Evolutionary conservation across 2,113 vertebrate species (phyloP).

Genomic region (Neopipo cinnamomea): DNA sequence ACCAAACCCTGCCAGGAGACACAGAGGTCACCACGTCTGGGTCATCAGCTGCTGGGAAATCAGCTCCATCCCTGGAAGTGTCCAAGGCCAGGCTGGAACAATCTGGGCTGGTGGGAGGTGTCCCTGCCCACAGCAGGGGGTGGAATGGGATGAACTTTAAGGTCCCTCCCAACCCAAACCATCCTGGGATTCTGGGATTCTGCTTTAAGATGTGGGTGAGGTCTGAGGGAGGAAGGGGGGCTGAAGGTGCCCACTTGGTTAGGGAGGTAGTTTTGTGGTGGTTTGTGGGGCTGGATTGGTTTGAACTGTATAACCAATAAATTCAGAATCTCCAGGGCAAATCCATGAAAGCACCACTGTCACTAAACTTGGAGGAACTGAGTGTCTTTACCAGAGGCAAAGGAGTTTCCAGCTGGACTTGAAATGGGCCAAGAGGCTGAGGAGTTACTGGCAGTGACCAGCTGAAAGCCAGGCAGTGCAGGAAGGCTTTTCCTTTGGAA

Average conservation of each 20-base stretch:
- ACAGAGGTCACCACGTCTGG: rapidly evolving
- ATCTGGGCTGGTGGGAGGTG: background rate
- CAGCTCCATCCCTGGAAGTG: background rate
- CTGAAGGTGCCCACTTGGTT: background rate
- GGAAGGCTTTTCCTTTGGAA: background rate
- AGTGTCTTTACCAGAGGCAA: background rate
- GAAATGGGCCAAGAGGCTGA: background rate
- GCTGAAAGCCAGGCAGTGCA: rapidly evolving
- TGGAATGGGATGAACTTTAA: background rate
- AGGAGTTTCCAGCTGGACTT: background rate
- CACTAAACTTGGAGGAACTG: rapidly evolving
- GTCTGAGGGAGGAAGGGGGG: background rate
- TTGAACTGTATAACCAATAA: background rate
- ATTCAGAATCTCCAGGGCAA: background rate
- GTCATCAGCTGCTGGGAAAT: background rate
- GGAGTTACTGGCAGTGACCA: background rate
- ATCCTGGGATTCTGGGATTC: background rate
- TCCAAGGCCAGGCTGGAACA: background rate
- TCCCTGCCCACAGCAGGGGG: background rate
- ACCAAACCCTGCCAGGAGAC: background rate
- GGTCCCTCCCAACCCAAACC: no score
- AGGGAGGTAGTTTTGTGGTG: background rate
- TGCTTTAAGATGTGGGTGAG: background rate
- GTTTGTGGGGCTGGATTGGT: background rate
- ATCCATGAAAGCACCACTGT: background rate